These are phyloP conservation scores for Halcyon chelicuti DNA, from an alignment of 2,797 vertebrate genomes.

Conservation along the genomic window DNA sequence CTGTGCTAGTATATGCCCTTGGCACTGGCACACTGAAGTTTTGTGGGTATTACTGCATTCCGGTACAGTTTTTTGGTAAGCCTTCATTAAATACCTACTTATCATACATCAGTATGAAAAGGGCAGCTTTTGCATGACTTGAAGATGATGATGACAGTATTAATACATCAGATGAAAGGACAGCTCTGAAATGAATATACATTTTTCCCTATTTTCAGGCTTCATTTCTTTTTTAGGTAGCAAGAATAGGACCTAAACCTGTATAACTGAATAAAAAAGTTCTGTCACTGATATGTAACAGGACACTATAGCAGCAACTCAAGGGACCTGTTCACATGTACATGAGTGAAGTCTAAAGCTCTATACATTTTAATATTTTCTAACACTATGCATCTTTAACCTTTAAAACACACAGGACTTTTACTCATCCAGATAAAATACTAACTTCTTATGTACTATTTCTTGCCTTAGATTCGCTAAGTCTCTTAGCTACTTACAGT, in stretches of 20 bases:
- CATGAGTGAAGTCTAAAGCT: background rate
- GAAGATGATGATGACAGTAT: background rate
- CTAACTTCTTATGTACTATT: background rate
- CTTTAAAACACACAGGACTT: background rate
- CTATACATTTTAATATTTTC: background rate
- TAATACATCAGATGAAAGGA: conserved; percentile 20
- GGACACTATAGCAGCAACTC: background rate
- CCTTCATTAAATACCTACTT: conserved; percentile 13
- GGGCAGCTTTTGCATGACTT: background rate
- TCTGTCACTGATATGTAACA: background rate
- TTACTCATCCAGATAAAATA: background rate
- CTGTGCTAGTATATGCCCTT: too few species aligned
- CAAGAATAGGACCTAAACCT: background rate
- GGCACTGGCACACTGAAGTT: background rate
- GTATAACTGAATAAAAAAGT: background rate
- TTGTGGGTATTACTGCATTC: background rate
- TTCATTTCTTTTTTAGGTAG: conserved; percentile 1
- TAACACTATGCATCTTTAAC: background rate
- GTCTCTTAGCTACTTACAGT: background rate
- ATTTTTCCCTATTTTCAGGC: conserved; percentile 26
- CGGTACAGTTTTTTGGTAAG: background rate
- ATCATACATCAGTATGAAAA: background rate
- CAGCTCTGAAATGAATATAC: background rate
- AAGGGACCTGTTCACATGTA: background rate
- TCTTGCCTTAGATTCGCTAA: background rate